Evolutionary conservation across 1,140 invertebrate genomes (phyloP).

Genomic region (Xylocopa sonorina): DNA sequence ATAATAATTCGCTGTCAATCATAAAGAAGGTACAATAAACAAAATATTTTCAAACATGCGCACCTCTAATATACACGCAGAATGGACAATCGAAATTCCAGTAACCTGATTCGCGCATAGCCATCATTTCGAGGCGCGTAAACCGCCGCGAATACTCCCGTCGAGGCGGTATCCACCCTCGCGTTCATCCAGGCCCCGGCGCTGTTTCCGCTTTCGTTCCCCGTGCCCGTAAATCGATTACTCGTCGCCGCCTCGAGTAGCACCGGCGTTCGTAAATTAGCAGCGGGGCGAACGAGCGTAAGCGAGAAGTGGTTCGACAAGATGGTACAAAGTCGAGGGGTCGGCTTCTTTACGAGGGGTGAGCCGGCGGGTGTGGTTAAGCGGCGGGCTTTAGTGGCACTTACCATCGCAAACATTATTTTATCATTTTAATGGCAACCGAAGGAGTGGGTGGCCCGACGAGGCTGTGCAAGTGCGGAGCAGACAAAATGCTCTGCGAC

Average conservation of each 20-base stretch:
- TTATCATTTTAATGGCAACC: slow-evolving; percentile 79
- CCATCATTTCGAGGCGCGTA: no score
- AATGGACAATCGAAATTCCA: no score
- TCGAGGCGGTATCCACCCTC: not conserved
- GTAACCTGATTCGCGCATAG: no score
- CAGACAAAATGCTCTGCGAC: no score
- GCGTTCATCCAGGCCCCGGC: not conserved
- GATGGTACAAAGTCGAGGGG: slow-evolving; percentile 69
- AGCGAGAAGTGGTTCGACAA: slow-evolving; percentile 68
- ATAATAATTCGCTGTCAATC: no score
- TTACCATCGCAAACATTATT: slow-evolving; percentile 80
- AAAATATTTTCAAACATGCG: no score
- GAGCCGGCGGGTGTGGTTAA: slow-evolving; percentile 65
- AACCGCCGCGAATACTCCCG: slow-evolving; percentile 39
- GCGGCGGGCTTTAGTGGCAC: slow-evolving; percentile 75
- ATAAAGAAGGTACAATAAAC: no score
- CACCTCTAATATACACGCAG: no score
- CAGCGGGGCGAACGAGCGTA: slow-evolving; percentile 64
- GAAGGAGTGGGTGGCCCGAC: slow-evolving; percentile 23
- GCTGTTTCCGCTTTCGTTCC: slow-evolving; percentile 38
- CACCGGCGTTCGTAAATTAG: slow-evolving; percentile 69
- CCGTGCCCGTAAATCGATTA: slow-evolving; percentile 64
- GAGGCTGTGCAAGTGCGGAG: no score
- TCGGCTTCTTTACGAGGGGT: slow-evolving; percentile 66
- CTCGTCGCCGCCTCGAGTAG: slow-evolving; percentile 65